Evolutionary conservation across 2,888 invertebrate species (phyloP).

Genomic region (Drosophila ezoana): DNA sequence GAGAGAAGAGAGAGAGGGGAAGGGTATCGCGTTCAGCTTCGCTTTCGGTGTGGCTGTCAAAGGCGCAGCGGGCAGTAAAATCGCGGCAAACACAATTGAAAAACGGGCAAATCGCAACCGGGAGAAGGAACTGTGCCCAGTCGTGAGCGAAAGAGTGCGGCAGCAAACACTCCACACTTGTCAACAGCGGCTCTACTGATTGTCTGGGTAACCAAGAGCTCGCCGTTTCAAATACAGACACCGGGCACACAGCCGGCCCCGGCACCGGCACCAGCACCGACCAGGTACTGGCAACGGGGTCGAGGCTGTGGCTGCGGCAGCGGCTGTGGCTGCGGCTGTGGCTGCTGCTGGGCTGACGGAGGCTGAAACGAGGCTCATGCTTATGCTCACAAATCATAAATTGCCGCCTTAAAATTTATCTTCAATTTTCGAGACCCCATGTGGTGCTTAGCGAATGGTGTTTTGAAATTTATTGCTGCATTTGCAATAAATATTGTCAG

Average conservation of each 20-base stretch:
- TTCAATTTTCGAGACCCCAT: constrained; percentile 83
- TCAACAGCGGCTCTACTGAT: constrained; percentile 75
- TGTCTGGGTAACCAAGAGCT: constrained; percentile 39
- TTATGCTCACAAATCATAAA: constrained; percentile 85
- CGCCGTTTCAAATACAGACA: constrained; percentile 21
- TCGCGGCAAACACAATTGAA: constrained; percentile 76
- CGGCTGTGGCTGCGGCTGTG: constrained; percentile 9
- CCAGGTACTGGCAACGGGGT: constrained; percentile 33
- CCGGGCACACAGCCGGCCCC: background rate
- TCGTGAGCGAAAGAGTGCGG: constrained; percentile 78
- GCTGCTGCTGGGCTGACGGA: constrained; percentile 13
- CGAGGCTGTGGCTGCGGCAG: constrained; percentile 16
- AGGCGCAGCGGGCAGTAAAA: constrained; percentile 72
- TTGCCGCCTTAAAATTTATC: constrained; percentile 85
- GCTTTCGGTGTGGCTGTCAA: constrained; percentile 65
- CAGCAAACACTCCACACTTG: constrained; percentile 79
- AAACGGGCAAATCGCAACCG: constrained; percentile 44
- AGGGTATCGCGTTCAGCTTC: constrained; percentile 17
- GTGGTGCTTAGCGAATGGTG: constrained; percentile 82
- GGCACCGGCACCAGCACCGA: background rate
- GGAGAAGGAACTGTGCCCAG: constrained; percentile 16
- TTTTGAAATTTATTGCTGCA: constrained; percentile 83
- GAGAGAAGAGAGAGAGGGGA: background rate
- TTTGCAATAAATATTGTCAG: constrained; percentile 83
- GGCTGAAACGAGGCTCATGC: constrained; percentile 66